Percentiles rank a stretch among this genome's conserved stretches.
phyloP scores from a whole-genome alignment of 2,888 invertebrate genomes.

The Pheosia gnoma region DNA sequence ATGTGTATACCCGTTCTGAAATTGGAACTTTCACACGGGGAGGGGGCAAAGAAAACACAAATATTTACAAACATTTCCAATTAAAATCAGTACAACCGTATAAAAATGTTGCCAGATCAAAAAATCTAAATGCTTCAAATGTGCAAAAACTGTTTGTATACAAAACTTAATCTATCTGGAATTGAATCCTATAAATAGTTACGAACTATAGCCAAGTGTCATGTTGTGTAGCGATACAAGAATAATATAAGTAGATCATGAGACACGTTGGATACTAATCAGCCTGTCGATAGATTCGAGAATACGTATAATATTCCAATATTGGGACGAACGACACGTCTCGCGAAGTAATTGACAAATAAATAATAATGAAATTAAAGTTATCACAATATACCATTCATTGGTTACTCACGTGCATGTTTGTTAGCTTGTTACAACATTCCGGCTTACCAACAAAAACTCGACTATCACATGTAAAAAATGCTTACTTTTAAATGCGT shows the following conservation, averaged over 20 bases:
- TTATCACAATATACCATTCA: neutral
- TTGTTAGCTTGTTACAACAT: neutral
- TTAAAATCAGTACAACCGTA: conserved; percentile 29
- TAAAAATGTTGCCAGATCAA: conserved; percentile 26
- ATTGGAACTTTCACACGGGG: conserved; percentile 40
- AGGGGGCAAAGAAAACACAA: conserved; percentile 8
- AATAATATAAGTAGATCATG: conserved; percentile 18
- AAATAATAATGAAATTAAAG: neutral
- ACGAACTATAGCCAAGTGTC: conserved; percentile 39
- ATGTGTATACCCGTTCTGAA: conserved; percentile 33
- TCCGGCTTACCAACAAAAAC: conserved; percentile 35
- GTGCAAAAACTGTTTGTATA: conserved; percentile 21
- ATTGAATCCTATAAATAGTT: conserved; percentile 45
- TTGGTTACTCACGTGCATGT: neutral
- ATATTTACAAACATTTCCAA: conserved; percentile 41
- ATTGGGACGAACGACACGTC: conserved; percentile 17
- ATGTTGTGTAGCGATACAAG: conserved; percentile 39
- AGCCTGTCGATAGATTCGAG: conserved; percentile 11
- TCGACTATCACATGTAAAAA: conserved; percentile 66
- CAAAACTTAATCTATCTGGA: conserved; percentile 38
- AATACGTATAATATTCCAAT: conserved; percentile 16
- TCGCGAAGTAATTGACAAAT: conserved; percentile 5
- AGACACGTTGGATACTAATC: conserved; percentile 5
- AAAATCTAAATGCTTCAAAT: conserved; percentile 11
- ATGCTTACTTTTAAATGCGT: conserved; percentile 68